Conservation (phyloP, 2,888 invertebrate genomes). For the Ophion ellenae region DNA sequence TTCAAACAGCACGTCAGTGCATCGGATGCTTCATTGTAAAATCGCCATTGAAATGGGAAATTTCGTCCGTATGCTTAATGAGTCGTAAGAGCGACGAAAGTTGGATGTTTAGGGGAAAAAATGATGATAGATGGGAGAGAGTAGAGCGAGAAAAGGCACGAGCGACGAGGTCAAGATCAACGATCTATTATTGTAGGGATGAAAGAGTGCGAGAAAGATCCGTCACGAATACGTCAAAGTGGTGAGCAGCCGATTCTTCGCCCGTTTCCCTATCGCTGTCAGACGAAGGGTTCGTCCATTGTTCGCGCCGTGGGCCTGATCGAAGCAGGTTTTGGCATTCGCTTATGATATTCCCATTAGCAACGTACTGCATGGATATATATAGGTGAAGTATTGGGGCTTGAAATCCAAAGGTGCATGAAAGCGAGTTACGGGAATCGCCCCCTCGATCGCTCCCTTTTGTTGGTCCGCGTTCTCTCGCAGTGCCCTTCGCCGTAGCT, state of each 20-base stretch:
- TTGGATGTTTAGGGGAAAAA: not conserved
- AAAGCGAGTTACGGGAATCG: slow-evolving; percentile 43
- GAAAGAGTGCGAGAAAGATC: slow-evolving; percentile 51
- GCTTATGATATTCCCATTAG: slow-evolving; percentile 64
- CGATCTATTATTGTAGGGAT: not conserved
- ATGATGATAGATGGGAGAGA: slow-evolving; percentile 58
- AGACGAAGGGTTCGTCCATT: slow-evolving; percentile 58
- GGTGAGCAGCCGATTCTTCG: slow-evolving; percentile 51
- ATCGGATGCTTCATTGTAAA: not conserved
- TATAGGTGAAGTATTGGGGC: slow-evolving; percentile 2
- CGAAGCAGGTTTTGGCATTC: slow-evolving; percentile 52
- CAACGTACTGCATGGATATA: slow-evolving; percentile 14
- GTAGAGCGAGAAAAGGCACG: not conserved
- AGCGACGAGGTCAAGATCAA: slow-evolving; percentile 29
- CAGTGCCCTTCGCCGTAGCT: slow-evolving; percentile 29
- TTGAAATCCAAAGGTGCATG: slow-evolving; percentile 46
- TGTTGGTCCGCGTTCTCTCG: slow-evolving; percentile 41
- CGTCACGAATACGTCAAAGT: slow-evolving; percentile 58
- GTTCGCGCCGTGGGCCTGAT: slow-evolving; percentile 37
- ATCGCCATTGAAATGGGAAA: not conserved
- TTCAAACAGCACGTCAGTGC: not conserved
- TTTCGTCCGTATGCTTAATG: slow-evolving; percentile 7
- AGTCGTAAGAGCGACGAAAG: slow-evolving; percentile 18
- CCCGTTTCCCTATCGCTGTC: slow-evolving; percentile 34
- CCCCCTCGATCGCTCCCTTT: slow-evolving; percentile 55